Evolutionary conservation across 2,797 vertebrate genomes (phyloP).

Genomic region (Potorous gilbertii): DNA sequence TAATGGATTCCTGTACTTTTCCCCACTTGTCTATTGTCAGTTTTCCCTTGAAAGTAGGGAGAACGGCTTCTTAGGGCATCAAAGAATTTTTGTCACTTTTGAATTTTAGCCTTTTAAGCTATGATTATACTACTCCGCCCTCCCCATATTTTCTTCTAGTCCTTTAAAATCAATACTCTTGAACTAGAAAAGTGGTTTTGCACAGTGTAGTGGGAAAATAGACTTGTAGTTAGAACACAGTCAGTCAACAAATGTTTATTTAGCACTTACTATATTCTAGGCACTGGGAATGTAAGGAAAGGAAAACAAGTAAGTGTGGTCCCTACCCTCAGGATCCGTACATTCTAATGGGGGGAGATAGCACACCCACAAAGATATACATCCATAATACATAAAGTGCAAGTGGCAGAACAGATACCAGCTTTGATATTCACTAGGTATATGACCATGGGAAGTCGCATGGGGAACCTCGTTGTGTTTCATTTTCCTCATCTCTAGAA

Average conservation of each 20-base stretch:
- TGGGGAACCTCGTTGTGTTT: background rate
- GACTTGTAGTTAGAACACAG: background rate
- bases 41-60: background rate
- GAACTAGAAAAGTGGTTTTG: background rate
- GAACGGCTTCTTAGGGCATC: background rate
- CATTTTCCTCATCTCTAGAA: background rate
- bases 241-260: background rate
- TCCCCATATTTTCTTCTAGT: background rate
- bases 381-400: background rate
- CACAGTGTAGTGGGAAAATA: background rate
- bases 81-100: background rate
- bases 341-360: background rate
- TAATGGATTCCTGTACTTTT: background rate
- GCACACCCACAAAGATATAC: background rate
- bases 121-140: background rate
- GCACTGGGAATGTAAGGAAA: background rate
- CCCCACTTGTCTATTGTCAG: background rate
- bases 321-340: background rate
- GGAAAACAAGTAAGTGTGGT: background rate
- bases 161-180: background rate
- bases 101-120: background rate
- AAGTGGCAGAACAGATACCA: background rate
- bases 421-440: background rate
- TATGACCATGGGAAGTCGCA: background rate
- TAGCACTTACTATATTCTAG: background rate